Evolutionary conservation across 2,888 invertebrate species (phyloP), one percentile per base, ranked within the genome.

Genomic region (Rotaria magnacalcarata): DNA sequence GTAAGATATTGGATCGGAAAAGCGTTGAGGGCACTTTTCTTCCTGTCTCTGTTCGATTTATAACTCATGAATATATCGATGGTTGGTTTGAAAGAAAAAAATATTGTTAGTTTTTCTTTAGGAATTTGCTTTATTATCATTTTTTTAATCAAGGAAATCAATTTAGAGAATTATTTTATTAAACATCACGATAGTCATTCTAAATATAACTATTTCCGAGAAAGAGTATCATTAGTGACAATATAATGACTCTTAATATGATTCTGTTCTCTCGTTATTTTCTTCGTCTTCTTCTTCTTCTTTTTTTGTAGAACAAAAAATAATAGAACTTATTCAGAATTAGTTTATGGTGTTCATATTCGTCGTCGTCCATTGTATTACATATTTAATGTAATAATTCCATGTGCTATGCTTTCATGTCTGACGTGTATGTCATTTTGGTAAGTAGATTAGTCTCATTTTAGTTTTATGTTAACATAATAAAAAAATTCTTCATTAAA

Each of bases 321-420:
- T 27, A 85, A 85, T 60, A n/a, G 47, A 47, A 56, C 43, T 19
- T 56, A 56, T 43, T n/a, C 43, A 16, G 56, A 85, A 85, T 21
- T 52, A 19, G 58, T 84, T 19, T 56, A 84, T 54, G 41, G 58
- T 41, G 84, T 86, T 89, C 89, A 90, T 87, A 89, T 91, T 47
- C 88, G 90, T 19, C 88, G 91, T 21, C 89, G 90, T 86, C 90
- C 91, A 14, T 90, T 91, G 88, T 91, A 90, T 88, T 91, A 91
- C 88, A 91, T 93, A 88, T 93, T 92, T 90, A 93, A 93, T 90
- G 92, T 93, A 85, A 92, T 93, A 80, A 91, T 93, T 80, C 93
- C 93, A 16, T 93, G 93, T 89, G 91, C 92, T 88, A 93, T 93
- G 93, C 91, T 93, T 94, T 85, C 93, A 91, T 86, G 95, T 93